A percentile compares a stretch with the other conserved stretches of the same genome.
Conservation (phyloP, 2,113 vertebrate species). For the Brachyistius frenatus region DNA sequence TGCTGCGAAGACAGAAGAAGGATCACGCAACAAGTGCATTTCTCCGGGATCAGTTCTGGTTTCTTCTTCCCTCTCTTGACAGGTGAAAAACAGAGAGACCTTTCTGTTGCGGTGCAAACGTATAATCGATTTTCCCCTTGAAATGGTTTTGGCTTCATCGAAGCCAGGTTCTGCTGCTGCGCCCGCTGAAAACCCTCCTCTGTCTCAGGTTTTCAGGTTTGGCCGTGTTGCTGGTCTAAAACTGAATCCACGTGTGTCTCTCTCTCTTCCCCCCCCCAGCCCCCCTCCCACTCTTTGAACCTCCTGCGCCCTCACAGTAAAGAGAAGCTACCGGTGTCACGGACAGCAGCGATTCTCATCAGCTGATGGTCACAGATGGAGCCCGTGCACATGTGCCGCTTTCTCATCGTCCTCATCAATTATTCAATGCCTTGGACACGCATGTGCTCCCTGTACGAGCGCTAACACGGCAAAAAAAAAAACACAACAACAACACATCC, state of each 20-base stretch:
- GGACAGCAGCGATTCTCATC: slow-evolving; percentile 50
- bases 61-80: not conserved
- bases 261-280: not conserved
- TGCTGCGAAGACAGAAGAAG: not conserved
- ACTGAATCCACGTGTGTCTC: slow-evolving; percentile 19
- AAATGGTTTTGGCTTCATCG: not conserved
- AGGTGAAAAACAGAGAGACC: not conserved
- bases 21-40: not conserved
- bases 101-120: not conserved
- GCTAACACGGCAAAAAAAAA: not conserved
- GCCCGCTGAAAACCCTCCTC: not conserved
- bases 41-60: not conserved
- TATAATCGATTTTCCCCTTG: not conserved
- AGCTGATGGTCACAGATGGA: slow-evolving; percentile 52
- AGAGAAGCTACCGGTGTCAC: slow-evolving; percentile 48
- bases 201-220: not conserved
- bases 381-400: slow-evolving; percentile 13
- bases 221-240: slow-evolving; percentile 16
- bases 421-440: slow-evolving; percentile 46
- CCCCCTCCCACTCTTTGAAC: not conserved
- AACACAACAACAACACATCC: slow-evolving; percentile 19
- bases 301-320: slow-evolving; percentile 1
- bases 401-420: slow-evolving; percentile 51
- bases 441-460: not conserved
- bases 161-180: slow-evolving; percentile 3